Conservation (phyloP, 2,797 vertebrate species). For the Falco naumanni region DNA sequence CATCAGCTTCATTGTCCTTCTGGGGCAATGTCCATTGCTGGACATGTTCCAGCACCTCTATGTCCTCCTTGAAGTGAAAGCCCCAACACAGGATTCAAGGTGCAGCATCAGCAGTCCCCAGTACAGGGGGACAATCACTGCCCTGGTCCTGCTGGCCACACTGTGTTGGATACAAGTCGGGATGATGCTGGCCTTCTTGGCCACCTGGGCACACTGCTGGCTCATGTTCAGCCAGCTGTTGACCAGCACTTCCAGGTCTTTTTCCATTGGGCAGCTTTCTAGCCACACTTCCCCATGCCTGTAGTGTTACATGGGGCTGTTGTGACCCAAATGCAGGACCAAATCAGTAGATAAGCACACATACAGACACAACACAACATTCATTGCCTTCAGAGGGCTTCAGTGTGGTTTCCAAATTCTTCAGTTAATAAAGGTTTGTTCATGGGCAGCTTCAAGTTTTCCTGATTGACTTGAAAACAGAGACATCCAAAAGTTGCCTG, state of each 20-base stretch:
- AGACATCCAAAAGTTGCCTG: background rate
- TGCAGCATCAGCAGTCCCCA: background rate
- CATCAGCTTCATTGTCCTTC: background rate
- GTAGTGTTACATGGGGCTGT: background rate
- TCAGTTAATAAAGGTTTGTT: background rate
- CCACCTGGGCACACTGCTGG: background rate
- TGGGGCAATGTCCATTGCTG: background rate
- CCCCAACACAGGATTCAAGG: fast-evolving
- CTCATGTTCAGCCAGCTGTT: background rate
- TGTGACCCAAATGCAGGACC: background rate
- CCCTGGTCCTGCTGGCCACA: background rate
- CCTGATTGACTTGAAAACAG: background rate
- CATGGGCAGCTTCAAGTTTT: background rate
- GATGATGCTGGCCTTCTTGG: background rate
- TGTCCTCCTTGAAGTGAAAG: background rate
- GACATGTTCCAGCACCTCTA: background rate
- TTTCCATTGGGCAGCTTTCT: background rate
- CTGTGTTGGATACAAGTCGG: background rate
- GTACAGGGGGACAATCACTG: background rate
- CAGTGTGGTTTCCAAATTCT: background rate
- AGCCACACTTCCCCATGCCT: background rate
- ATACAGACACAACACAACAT: background rate
- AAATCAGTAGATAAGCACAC: background rate
- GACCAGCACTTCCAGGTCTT: background rate
- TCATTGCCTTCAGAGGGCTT: background rate